Percentiles rank a stretch among this genome's conserved stretches.
phyloP scores from a whole-genome alignment of 2,797 vertebrate species.

The Sebastes jordani region DNA sequence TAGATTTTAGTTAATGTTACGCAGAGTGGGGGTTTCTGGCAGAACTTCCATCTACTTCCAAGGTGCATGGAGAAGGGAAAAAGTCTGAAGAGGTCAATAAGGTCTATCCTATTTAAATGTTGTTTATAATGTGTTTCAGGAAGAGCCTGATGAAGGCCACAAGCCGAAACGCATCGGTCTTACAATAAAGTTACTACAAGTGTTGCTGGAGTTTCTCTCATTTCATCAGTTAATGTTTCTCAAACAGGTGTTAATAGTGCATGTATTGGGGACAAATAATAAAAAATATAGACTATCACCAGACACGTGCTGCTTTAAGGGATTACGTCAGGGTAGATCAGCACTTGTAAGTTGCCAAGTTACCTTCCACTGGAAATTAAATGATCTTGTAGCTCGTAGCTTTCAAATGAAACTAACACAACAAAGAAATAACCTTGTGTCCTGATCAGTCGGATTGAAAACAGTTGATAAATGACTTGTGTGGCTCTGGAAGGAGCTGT shows the following conservation, averaged over 20 bases:
- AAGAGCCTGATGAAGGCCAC: too few species aligned
- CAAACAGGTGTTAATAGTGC: neutral
- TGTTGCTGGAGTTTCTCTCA: too few species aligned
- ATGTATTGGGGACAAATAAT: neutral
- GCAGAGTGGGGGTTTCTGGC: neutral
- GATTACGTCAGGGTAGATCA: neutral
- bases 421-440: neutral
- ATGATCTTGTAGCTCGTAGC: neutral
- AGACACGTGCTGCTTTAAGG: neutral
- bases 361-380: neutral
- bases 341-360: neutral
- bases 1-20: neutral
- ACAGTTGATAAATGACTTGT: neutral
- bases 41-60: neutral
- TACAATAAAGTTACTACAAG: too few species aligned
- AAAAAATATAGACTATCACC: neutral
- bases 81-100: too few species aligned
- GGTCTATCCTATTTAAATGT: rapidly evolving
- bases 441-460: neutral
- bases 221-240: neutral
- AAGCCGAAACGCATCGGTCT: too few species aligned
- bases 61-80: neutral
- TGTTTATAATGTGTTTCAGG: too few species aligned
- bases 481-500: neutral
- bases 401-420: neutral